These are phyloP conservation scores for Zelleria hepariella DNA, from an alignment of 2,888 invertebrate genomes.

Conservation along the genomic window DNA sequence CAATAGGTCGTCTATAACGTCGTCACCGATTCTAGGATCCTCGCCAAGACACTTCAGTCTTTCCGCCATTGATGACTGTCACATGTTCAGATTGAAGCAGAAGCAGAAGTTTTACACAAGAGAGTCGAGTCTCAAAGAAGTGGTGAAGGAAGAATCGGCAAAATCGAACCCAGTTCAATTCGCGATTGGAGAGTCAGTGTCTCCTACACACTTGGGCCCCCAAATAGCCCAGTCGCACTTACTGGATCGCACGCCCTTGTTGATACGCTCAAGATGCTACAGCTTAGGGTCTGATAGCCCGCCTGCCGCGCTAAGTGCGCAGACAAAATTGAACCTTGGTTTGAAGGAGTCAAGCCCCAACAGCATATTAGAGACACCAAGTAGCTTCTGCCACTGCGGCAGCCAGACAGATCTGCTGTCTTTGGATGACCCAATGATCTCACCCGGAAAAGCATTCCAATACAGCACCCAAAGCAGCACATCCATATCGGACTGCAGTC, in stretches of 20 bases:
- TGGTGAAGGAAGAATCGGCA: slow-evolving; percentile 44
- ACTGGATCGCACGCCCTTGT: slow-evolving; percentile 35
- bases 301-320: slow-evolving; percentile 71
- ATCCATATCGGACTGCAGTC: slow-evolving; percentile 69
- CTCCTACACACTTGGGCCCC: slow-evolving; percentile 49
- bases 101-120: slow-evolving; percentile 56
- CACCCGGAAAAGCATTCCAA: slow-evolving; percentile 57
- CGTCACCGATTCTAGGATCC: slow-evolving; percentile 64
- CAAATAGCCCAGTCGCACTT: slow-evolving; percentile 48
- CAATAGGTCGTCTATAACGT: slow-evolving; percentile 45
- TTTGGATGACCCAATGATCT: slow-evolving; percentile 69
- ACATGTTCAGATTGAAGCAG: slow-evolving; percentile 57
- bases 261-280: slow-evolving; percentile 73
- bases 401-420: slow-evolving; percentile 81
- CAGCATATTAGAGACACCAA: slow-evolving; percentile 40
- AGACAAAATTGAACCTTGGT: slow-evolving; percentile 76
- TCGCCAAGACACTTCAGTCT: slow-evolving; percentile 79
- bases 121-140: slow-evolving; percentile 59
- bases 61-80: slow-evolving; percentile 75
- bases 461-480: slow-evolving; percentile 61
- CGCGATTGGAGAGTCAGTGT: slow-evolving; percentile 78
- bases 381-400: slow-evolving; percentile 77
- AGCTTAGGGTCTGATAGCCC: slow-evolving; percentile 74
- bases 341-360: slow-evolving; percentile 66
- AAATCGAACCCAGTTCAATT: slow-evolving; percentile 72